Percentiles rank a stretch among this genome's conserved stretches.
phyloP scores from a whole-genome alignment of 2,888 invertebrate genomes.

The Bellardia bayeri region DNA sequence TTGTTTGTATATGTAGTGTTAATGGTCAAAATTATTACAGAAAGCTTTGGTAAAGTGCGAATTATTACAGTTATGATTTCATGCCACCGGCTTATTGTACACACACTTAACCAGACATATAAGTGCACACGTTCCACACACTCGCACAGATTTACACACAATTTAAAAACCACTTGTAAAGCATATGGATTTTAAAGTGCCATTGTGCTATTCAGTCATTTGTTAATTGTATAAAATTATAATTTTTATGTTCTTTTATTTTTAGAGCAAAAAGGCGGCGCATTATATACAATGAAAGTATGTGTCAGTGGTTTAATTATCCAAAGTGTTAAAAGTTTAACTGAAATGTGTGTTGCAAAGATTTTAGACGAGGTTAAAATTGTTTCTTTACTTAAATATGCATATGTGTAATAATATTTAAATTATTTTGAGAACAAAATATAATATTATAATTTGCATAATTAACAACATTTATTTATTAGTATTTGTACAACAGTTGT shows the following conservation, averaged over 20 bases:
- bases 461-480: no score
- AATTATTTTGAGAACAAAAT: no score
- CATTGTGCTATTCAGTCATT: conserved; percentile 6
- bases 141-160: background rate
- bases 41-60: conserved; percentile 41
- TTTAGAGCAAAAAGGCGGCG: background rate
- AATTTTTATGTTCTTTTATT: background rate
- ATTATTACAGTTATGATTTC: conserved; percentile 58
- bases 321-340: no score
- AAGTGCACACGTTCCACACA: no score
- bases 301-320: no score
- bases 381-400: no score
- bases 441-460: no score
- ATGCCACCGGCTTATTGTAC: conserved; percentile 25
- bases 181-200: conserved; percentile 37
- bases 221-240: conserved; percentile 22
- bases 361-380: no score
- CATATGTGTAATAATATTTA: no score
- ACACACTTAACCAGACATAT: background rate
- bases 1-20: conserved; percentile 44
- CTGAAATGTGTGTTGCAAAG: no score
- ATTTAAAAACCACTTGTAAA: conserved; percentile 47
- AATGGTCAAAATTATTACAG: conserved; percentile 60
- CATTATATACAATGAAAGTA: no score
- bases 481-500: no score